A percentile compares a stretch with the other conserved stretches of the same genome.
These are phyloP conservation scores for Melitaea athalia DNA, from an alignment of 2,888 invertebrate genomes.

Conservation along the genomic window DNA sequence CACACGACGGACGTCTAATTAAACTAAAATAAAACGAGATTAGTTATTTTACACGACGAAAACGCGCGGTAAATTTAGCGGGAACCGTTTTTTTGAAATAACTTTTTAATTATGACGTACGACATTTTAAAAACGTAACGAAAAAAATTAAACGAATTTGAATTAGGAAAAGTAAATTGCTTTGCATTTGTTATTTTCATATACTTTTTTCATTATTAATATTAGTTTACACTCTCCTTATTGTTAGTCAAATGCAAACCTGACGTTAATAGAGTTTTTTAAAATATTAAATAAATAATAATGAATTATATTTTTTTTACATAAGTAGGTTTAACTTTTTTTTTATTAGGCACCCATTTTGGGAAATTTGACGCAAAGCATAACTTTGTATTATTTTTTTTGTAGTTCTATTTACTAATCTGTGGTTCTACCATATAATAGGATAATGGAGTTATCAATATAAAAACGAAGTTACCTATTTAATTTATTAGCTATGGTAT, in stretches of 20 bases:
- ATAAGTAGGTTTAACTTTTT: too few relatives aligned
- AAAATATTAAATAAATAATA: too few relatives aligned
- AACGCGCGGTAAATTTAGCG: constrained; percentile 63
- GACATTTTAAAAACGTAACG: constrained; percentile 10
- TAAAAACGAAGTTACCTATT: constrained; percentile 27
- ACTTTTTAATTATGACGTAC: constrained; percentile 45
- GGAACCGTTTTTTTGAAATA: constrained; percentile 48
- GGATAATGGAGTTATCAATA: constrained; percentile 33
- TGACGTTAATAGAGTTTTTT: too few relatives aligned
- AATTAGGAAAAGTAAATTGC: background rate
- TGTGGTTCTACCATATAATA: constrained; percentile 23
- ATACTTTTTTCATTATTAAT: too few relatives aligned
- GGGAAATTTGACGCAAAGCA: background rate
- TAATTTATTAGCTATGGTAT: constrained; percentile 34
- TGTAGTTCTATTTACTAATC: too few relatives aligned
- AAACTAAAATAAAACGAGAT: constrained; percentile 40
- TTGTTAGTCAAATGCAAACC: too few relatives aligned
- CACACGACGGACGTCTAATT: constrained; percentile 42
- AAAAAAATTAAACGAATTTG: too few relatives aligned
- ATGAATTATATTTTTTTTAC: too few relatives aligned
- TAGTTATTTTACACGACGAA: constrained; percentile 59
- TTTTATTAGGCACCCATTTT: too few relatives aligned
- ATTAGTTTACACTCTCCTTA: too few relatives aligned
- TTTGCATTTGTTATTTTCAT: background rate
- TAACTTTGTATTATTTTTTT: too few relatives aligned